Evolutionary conservation across 2,113 vertebrate species (phyloP).

Genomic region (Erinaceus europaeus): DNA sequence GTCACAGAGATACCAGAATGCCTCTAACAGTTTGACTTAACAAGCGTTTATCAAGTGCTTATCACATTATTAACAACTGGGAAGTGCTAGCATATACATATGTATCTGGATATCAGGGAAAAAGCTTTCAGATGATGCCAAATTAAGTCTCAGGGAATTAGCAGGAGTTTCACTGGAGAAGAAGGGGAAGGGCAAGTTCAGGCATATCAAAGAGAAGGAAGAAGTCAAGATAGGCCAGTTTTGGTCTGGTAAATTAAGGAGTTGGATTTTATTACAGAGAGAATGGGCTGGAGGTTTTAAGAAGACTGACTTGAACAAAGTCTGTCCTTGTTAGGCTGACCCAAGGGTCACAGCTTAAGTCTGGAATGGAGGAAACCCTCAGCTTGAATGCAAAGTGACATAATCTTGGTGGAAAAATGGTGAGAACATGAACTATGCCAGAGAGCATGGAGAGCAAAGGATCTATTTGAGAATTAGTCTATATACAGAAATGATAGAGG

Average conservation of each 20-base stretch:
- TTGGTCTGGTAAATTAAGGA: not conserved
- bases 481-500: not conserved
- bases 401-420: slow-evolving; percentile 26
- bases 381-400: not conserved
- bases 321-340: not conserved
- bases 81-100: not conserved
- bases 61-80: not conserved
- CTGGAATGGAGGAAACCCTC: not conserved
- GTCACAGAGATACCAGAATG: not conserved
- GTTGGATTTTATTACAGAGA: not conserved
- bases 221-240: not conserved
- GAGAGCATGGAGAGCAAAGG: not conserved
- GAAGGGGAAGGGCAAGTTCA: not conserved
- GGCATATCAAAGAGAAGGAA: not conserved
- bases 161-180: not conserved
- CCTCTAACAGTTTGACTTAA: not conserved
- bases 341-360: not conserved
- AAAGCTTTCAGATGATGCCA: slow-evolving; percentile 24
- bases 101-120: not conserved
- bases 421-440: slow-evolving; percentile 6
- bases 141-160: slow-evolving; percentile 27
- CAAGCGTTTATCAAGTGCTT: not conserved
- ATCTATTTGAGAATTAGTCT: not conserved
- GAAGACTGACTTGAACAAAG: not conserved
- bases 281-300: not conserved